These are phyloP conservation scores for Artibeus jamaicensis DNA, from an alignment of 2,797 vertebrate species.

Conservation along the genomic window DNA sequence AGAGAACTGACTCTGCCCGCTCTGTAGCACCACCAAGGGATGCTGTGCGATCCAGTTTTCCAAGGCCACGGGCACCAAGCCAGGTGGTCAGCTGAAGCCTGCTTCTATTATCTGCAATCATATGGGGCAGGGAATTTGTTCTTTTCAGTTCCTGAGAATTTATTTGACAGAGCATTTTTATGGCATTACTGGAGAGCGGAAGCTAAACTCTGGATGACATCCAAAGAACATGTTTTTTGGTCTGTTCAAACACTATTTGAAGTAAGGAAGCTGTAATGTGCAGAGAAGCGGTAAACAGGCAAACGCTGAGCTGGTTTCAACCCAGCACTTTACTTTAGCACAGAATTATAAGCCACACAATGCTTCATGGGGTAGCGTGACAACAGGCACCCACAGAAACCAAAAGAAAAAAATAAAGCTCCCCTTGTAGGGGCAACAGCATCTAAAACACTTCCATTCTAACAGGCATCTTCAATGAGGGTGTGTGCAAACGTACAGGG, in stretches of 20 bases:
- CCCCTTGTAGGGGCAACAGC: background rate
- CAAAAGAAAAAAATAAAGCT: background rate
- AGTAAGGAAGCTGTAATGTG: constrained; percentile 43
- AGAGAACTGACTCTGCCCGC: background rate
- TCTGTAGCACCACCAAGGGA: constrained; percentile 33
- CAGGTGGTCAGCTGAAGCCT: constrained; percentile 63
- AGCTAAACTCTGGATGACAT: constrained; percentile 52
- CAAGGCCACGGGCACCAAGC: background rate
- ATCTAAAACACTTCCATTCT: background rate
- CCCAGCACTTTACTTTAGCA: background rate
- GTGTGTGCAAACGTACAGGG: background rate
- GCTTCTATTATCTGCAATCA: constrained; percentile 43
- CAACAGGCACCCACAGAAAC: background rate
- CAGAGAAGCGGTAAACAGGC: constrained; percentile 51
- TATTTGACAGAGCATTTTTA: constrained; percentile 64
- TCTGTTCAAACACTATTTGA: constrained; percentile 30
- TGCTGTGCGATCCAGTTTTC: background rate
- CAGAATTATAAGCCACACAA: background rate
- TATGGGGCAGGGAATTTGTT: constrained; percentile 51
- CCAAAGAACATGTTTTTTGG: constrained; percentile 59
- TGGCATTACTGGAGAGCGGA: constrained; percentile 52
- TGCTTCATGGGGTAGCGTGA: background rate
- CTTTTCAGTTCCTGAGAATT: constrained; percentile 57
- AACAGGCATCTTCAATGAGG: background rate
- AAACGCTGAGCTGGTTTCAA: background rate